A percentile compares a stretch with the other conserved stretches of the same genome.
phyloP scores from a whole-genome alignment of 2,888 invertebrate species.

The Erebia aethiops region DNA sequence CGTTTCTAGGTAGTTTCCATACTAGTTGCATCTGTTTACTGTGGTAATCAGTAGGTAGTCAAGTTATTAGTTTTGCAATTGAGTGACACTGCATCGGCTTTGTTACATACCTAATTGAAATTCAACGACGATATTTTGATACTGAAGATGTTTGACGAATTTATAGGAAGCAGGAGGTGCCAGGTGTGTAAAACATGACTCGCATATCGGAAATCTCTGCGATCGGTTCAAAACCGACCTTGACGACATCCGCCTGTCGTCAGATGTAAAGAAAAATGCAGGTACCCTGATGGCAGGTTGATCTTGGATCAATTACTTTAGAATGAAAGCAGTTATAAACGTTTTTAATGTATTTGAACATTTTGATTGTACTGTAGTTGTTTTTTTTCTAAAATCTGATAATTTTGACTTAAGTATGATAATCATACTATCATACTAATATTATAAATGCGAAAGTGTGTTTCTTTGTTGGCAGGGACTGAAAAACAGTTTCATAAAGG shows the following conservation, averaged over 20 bases:
- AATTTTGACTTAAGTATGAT: too few species aligned
- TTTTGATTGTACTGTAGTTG: neutral
- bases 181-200: slow-evolving; percentile 25
- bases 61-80: neutral
- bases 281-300: too few species aligned
- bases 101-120: neutral
- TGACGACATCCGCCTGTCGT: slow-evolving; percentile 44
- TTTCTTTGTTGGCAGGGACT: too few species aligned
- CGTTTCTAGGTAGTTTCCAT: too few species aligned
- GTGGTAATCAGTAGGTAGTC: neutral
- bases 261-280: slow-evolving; percentile 61
- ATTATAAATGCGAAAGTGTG: too few species aligned
- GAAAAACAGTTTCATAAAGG: too few species aligned
- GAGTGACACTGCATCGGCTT: neutral
- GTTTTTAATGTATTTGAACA: neutral
- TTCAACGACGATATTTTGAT: slow-evolving; percentile 4
- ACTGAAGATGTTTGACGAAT: neutral
- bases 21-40: too few species aligned
- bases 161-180: slow-evolving; percentile 10
- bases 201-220: slow-evolving; percentile 31
- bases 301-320: slow-evolving; percentile 54
- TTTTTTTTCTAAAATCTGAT: too few species aligned
- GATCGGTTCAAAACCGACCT: slow-evolving; percentile 38
- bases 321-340: slow-evolving; percentile 37
- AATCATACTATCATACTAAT: too few species aligned